These are phyloP conservation scores for Microcebus lehilahytsara DNA, from an alignment of 2,113 vertebrate genomes.

Conservation along the genomic window DNA sequence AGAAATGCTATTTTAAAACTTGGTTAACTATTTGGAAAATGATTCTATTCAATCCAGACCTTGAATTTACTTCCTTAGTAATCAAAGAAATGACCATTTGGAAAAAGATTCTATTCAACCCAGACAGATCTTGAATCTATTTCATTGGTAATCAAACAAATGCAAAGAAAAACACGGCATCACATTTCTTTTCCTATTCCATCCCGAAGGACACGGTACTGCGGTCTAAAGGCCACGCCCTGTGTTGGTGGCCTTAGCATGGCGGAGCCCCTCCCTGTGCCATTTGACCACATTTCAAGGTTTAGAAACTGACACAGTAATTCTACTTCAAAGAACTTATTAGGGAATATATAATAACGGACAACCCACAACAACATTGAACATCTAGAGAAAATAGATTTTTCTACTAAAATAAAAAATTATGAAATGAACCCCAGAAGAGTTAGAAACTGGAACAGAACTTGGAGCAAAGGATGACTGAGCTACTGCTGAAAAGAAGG, in stretches of 20 bases:
- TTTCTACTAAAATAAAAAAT: neutral
- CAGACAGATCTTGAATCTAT: neutral
- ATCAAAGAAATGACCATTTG: neutral
- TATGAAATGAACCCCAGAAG: neutral
- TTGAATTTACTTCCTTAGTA: neutral
- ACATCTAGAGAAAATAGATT: neutral
- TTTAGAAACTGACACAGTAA: neutral
- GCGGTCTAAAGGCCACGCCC: neutral
- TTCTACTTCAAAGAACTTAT: neutral
- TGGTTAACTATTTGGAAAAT: neutral
- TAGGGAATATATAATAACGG: neutral
- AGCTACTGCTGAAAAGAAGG: neutral
- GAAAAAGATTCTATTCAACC: neutral
- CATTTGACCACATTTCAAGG: neutral
- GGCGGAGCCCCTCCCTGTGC: neutral
- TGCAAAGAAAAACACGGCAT: neutral
- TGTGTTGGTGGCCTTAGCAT: neutral
- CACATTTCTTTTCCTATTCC: neutral
- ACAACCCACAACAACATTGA: neutral
- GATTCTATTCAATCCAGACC: neutral
- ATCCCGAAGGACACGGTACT: neutral
- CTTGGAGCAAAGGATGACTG: neutral
- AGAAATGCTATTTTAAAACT: neutral
- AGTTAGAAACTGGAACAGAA: neutral
- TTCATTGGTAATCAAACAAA: neutral